Conservation (phyloP, 2,113 vertebrate genomes). For the Zeus faber region DNA sequence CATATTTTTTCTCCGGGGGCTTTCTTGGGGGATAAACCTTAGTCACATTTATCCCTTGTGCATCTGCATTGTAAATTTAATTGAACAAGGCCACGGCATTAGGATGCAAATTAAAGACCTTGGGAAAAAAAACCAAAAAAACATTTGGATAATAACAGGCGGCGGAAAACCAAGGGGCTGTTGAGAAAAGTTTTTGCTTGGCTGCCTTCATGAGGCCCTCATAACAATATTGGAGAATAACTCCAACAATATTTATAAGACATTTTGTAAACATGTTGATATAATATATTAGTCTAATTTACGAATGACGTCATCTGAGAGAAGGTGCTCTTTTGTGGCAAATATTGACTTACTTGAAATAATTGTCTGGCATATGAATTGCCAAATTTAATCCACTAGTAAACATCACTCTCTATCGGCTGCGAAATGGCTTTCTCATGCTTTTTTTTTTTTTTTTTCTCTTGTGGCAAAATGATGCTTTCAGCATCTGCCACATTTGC, state of each 20-base stretch:
- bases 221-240: slow-evolving; percentile 48
- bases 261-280: slow-evolving; percentile 65
- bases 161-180: slow-evolving; percentile 50
- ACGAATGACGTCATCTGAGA: slow-evolving; percentile 50
- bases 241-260: slow-evolving; percentile 41
- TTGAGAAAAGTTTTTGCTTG: slow-evolving; percentile 64
- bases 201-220: slow-evolving; percentile 63
- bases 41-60: slow-evolving; percentile 51
- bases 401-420: slow-evolving; percentile 27
- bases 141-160: slow-evolving; percentile 57
- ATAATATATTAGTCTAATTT: slow-evolving; percentile 61
- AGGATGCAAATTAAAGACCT: slow-evolving; percentile 75
- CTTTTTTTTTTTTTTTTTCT: slow-evolving; percentile 12
- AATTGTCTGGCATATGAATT: slow-evolving; percentile 44
- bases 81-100: slow-evolving; percentile 67
- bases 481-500: slow-evolving; percentile 10
- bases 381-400: slow-evolving; percentile 49
- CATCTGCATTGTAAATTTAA: slow-evolving; percentile 71
- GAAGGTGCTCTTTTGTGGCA: slow-evolving; percentile 47
- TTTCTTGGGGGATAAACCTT: slow-evolving; percentile 56
- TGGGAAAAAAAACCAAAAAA: slow-evolving; percentile 44
- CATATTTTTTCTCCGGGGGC: slow-evolving; percentile 1
- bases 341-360: slow-evolving; percentile 63
- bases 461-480: slow-evolving; percentile 14
- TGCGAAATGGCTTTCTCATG: slow-evolving; percentile 13